Conservation (phyloP, 2,797 vertebrate genomes). For the Pseudomugil gertrudae region DNA sequence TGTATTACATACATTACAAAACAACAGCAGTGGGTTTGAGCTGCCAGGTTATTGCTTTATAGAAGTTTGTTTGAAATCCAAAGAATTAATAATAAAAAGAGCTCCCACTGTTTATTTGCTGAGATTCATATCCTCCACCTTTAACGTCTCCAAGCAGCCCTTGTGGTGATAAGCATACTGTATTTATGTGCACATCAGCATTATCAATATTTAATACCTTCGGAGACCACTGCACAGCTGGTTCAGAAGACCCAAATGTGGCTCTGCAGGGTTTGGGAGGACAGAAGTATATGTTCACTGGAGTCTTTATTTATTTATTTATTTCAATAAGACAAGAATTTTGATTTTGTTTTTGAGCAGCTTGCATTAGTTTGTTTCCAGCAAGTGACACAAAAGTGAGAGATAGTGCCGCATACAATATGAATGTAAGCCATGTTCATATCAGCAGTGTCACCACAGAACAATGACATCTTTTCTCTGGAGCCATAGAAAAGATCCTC, state of each 20-base stretch:
- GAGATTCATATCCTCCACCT: conserved; percentile 38
- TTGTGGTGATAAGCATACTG: conserved; percentile 29
- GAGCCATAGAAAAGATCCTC: conserved; percentile 24
- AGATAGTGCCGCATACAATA: conserved; percentile 40
- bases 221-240: conserved; percentile 54
- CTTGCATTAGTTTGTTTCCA: conserved; percentile 38
- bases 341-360: conserved; percentile 45
- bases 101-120: conserved; percentile 47
- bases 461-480: conserved; percentile 40
- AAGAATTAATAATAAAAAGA: conserved; percentile 35
- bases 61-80: conserved; percentile 6
- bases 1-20: neutral
- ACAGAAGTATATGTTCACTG: conserved; percentile 9
- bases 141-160: conserved; percentile 36
- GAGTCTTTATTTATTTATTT: conserved; percentile 33
- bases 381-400: conserved; percentile 33
- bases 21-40: neutral
- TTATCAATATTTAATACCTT: conserved; percentile 74
- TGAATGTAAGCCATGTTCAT: conserved; percentile 40
- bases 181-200: conserved; percentile 49
- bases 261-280: conserved; percentile 44
- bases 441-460: conserved; percentile 30
- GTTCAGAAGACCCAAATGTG: conserved; percentile 39
- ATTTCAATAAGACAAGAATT: conserved; percentile 37
- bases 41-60: conserved; percentile 1